phyloP scores from a whole-genome alignment of 2,113 vertebrate species.

The Corythoichthys haematopterus region DNA sequence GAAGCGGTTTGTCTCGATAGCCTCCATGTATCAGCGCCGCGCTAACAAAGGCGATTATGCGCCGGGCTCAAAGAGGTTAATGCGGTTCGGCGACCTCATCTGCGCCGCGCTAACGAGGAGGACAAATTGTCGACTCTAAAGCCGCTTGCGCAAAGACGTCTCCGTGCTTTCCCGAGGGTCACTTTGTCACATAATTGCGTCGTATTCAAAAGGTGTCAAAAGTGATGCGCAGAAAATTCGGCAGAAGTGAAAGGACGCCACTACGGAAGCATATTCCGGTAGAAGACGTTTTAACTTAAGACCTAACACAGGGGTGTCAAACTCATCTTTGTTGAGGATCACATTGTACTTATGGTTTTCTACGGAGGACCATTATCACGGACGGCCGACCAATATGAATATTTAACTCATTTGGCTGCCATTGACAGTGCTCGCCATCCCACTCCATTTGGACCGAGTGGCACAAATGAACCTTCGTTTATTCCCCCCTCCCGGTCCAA shows the following conservation, averaged over 20 bases:
- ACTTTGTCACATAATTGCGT: background rate
- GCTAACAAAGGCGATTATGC: background rate
- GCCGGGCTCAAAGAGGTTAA: background rate
- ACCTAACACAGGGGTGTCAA: too few species aligned
- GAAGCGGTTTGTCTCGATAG: background rate
- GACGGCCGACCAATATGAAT: background rate
- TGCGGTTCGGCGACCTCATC: conserved; percentile 3
- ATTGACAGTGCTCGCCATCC: too few species aligned
- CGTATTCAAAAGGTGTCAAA: background rate
- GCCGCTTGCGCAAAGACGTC: background rate
- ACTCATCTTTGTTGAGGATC: too few species aligned
- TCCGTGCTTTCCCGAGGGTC: background rate
- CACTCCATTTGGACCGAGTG: background rate
- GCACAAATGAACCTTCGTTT: background rate
- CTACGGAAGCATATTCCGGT: too few species aligned
- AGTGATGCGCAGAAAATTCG: background rate
- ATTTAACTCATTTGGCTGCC: too few species aligned
- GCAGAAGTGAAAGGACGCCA: background rate
- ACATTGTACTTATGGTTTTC: too few species aligned
- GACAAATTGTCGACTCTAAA: background rate
- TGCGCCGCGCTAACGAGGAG: background rate
- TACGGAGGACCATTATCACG: too few species aligned
- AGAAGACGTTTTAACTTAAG: too few species aligned
- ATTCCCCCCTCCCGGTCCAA: too few species aligned
- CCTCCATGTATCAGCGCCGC: background rate